These are phyloP conservation scores for Aleiodes sp. DNA, from an alignment of 1,140 invertebrate species.

Conservation along the genomic window DNA sequence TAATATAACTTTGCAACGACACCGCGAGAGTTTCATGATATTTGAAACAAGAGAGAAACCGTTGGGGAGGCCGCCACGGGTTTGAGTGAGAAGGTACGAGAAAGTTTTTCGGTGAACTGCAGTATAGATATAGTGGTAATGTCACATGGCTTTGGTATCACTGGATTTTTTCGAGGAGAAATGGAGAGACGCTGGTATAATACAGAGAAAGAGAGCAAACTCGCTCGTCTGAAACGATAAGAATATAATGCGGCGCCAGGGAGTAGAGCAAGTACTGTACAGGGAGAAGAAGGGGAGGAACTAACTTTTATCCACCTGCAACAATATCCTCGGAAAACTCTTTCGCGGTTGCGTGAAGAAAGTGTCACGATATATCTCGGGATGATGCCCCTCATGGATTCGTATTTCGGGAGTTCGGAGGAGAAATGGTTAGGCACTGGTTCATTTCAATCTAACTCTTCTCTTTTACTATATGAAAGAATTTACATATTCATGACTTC, in stretches of 20 bases:
- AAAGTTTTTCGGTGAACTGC: constrained; percentile 3
- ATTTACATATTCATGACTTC: too few species aligned
- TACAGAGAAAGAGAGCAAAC: constrained; percentile 33
- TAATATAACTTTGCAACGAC: constrained; percentile 49
- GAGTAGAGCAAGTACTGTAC: constrained; percentile 20
- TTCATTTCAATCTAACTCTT: constrained; percentile 9
- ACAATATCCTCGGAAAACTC: not conserved
- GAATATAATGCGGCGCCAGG: constrained; percentile 43
- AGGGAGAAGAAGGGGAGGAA: too few species aligned
- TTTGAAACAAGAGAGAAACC: constrained; percentile 47
- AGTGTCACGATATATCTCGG: constrained; percentile 14
- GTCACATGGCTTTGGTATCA: not conserved
- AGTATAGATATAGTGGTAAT: not conserved
- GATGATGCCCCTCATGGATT: constrained; percentile 14
- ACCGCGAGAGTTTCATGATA: constrained; percentile 50
- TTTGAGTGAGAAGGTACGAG: constrained; percentile 9
- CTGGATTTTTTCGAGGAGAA: not conserved
- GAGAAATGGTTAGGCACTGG: not conserved
- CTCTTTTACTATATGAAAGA: not conserved
- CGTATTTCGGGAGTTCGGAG: not conserved
- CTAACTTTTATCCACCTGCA: constrained; percentile 18
- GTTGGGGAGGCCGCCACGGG: constrained; percentile 26
- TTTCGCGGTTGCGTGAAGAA: constrained; percentile 6
- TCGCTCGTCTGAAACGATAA: constrained; percentile 43
- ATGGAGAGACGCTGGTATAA: not conserved